These are phyloP conservation scores for Zaprionus capensis DNA, from an alignment of 1,140 invertebrate species.

Conservation along the genomic window DNA sequence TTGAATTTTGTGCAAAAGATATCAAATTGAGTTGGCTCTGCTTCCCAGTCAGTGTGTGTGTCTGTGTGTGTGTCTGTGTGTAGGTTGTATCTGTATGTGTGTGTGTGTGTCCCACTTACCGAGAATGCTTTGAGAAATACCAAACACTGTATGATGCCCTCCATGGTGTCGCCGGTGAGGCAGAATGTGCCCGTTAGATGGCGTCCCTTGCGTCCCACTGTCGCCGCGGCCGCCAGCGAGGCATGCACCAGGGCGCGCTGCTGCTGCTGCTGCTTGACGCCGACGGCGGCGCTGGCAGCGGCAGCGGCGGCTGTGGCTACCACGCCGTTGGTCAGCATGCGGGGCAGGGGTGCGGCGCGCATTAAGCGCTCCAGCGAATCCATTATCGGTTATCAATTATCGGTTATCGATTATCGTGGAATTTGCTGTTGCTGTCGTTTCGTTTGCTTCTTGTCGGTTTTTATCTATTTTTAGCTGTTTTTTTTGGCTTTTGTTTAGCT, in stretches of 20 bases:
- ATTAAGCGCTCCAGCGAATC: conserved; percentile 91
- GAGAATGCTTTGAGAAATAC: conserved; percentile 96
- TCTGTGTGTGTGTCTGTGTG: conserved; percentile 3
- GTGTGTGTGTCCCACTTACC: conserved; percentile 87
- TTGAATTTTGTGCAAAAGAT: conserved; percentile 64
- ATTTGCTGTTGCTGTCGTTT: conserved; percentile 12
- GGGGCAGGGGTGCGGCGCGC: conserved; percentile 88
- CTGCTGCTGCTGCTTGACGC: conserved; percentile 85
- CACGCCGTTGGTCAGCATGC: conserved; percentile 87
- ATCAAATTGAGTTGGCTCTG: conserved; percentile 28
- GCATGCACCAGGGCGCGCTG: conserved; percentile 90
- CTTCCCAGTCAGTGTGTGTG: conserved; percentile 11
- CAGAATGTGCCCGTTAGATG: conserved; percentile 94
- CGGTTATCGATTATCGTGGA: conserved; percentile 22
- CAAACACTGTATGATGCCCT: conserved; percentile 95
- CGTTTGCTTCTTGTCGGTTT: conserved; percentile 1
- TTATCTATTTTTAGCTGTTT: conserved; percentile 2
- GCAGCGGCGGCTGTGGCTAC: conserved; percentile 86
- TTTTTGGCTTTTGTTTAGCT: conserved; percentile 9
- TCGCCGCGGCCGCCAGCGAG: conserved; percentile 89
- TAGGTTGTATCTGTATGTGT: conserved; percentile 5
- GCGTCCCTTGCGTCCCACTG: conserved; percentile 89
- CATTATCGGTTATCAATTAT: conserved; percentile 85
- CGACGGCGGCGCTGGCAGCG: conserved; percentile 62
- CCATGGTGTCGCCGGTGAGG: conserved; percentile 94